Base-by-base conservation (phyloP, 2,888 invertebrate species). In the Troides helena region DNA sequence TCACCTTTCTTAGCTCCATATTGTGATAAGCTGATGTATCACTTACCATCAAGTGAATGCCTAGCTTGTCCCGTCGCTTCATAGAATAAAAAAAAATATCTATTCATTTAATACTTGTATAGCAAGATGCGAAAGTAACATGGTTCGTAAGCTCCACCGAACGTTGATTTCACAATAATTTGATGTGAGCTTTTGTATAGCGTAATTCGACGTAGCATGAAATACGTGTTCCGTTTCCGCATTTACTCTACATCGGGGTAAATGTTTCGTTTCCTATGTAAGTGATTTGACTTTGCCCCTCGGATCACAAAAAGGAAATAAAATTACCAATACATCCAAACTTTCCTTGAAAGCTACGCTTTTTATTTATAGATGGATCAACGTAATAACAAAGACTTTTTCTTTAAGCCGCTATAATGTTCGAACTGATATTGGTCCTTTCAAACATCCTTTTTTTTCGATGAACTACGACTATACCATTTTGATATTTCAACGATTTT, bases 181-280 rank as follows among this genome's bases (percentile, higher is more conserved):
- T 59, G 30, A 25, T 59, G 30, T 36, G 61, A 61, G n/a, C 21
- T 39, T 61, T 61, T 61, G 43, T 39, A 61, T 61, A 61, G 43
- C 25, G 61, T 10, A 0, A 61, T 61, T 61, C 39, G 18, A 39
- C n/a, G 61, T 61, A 61, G 61, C 36, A 39, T 61, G 39, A 39
- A 61, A 61, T 61, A 39, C 61, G 61, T 39, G 17, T 61, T 61
- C 39, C 61, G n/a, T 61, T 61, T 61, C 39, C 61, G 25, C 61
- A 39, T 17, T 17, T 39, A 14, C n/a, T 61, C 5, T 61, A 61
- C 21, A 59, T 30, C 10, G 59, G 30, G 21, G 30, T 30, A 59
- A 59, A 59, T 59, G 25, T 59, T 59, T 59, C 23, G 30, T 59
- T 21, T 59, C 8, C 59, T 30, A 1, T 59, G 23, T 14, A 59